Evolutionary conservation across 92 coral and sea anemone species (phyloP).

Genomic region (Siderastrea radians): DNA sequence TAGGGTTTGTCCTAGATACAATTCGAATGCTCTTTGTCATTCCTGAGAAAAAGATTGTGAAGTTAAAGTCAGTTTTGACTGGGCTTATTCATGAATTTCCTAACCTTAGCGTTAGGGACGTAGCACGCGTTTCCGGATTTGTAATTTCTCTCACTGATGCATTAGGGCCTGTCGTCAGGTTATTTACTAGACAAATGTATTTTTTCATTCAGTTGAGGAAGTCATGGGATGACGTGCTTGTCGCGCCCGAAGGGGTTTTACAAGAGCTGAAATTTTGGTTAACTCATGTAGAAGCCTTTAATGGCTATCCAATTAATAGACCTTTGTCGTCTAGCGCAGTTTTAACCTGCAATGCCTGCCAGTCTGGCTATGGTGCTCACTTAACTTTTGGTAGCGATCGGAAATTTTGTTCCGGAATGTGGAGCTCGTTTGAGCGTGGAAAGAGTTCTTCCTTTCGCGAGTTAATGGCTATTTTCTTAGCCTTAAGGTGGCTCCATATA

Average conservation of each 20-base stretch:
- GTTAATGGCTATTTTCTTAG: constrained; percentile 15
- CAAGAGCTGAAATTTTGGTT: constrained; percentile 46
- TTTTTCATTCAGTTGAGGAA: constrained; percentile 33
- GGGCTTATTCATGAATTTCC: constrained; percentile 34
- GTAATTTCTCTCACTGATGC: constrained; percentile 53
- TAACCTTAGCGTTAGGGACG: constrained; percentile 60
- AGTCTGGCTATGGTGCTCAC: constrained; percentile 40
- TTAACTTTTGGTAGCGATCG: constrained; percentile 15
- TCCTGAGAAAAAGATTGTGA: constrained; percentile 52
- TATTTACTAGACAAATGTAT: constrained; percentile 73
- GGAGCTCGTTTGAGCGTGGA: constrained; percentile 9
- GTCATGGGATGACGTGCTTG: constrained; percentile 34
- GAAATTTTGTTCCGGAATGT: constrained; percentile 33
- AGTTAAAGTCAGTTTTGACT: constrained; percentile 38
- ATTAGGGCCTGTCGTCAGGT: constrained; percentile 40
- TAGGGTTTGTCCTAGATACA: constrained; percentile 11
- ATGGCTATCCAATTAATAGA: constrained; percentile 56
- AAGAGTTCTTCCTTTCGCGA: background rate
- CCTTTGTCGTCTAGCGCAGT: constrained; percentile 50
- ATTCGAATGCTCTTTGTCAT: constrained; percentile 48
- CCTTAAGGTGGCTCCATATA: too few species aligned
- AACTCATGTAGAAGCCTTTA: constrained; percentile 49
- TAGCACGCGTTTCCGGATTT: constrained; percentile 43
- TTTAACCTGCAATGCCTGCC: constrained; percentile 62
- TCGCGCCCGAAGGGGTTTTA: constrained; percentile 26